Base-by-base conservation (phyloP, 2,113 vertebrate species). In the Rhadina sibilatrix region DNA sequence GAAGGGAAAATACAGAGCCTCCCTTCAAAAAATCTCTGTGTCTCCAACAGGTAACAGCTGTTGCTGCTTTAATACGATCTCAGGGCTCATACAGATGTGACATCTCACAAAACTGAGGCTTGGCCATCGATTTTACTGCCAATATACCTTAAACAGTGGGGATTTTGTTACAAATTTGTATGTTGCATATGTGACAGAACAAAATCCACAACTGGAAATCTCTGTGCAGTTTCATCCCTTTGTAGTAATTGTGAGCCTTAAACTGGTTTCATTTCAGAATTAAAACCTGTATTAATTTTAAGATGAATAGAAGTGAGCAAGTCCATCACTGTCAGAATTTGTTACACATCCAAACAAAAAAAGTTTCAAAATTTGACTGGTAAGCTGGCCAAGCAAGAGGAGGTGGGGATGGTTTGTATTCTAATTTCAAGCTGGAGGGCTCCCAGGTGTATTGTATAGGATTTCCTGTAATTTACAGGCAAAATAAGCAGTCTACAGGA, bases 381-480 rank as follows among this genome's bases (percentile, higher is more conserved):
- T 96, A 96, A 96, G 46, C 81, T 72, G 89, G 95, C 95, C 96
- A 97, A 95, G 95, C 79, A 96, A 93, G 96, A 98, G 96, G 96
- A 98, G 94, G 84, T 91, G 88, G 93, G 95, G 94, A 97, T 18
- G 90, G 97, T 97, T 97, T 97, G 96, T 96, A 97, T 98, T 98
- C 97, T 97, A 97, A 98, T 98, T 98, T 97, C 90, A 96, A 97
- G 97, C 98, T 97, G 97, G 97, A 97, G 96, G 97, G 96, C 88
- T 98, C 98, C 98, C 98, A 98, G 97, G 97, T 98, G 98, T 96
- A 98, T 97, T 97, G 97, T 98, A 97, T 96, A 97, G 97, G 96
- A 98, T 98, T 98, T 98, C 97, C 97, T 98, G 97, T 95, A 98
- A 98, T 98, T 98, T 98, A 97, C 96, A 96, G 96, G 93, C 96